Percentiles rank a stretch among this genome's conserved stretches.
These are phyloP conservation scores for Drosophila nigrodunni DNA, from an alignment of 1,140 invertebrate species.

Conservation along the genomic window DNA sequence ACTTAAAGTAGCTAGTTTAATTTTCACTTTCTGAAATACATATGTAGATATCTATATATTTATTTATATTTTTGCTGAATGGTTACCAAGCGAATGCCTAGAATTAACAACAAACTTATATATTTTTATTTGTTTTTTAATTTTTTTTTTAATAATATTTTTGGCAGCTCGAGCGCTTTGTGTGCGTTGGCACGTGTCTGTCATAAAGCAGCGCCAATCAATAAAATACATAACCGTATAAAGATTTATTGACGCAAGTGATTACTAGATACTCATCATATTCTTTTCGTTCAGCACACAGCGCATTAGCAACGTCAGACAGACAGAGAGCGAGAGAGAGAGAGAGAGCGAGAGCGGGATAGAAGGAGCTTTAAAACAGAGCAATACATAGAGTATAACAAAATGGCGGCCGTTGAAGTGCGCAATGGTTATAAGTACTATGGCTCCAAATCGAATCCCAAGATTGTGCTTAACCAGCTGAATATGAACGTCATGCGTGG, in stretches of 20 bases:
- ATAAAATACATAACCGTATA: constrained; percentile 77
- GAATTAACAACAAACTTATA: constrained; percentile 33
- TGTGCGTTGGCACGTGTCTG: constrained; percentile 65
- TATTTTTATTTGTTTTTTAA: not conserved
- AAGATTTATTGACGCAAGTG: constrained; percentile 74
- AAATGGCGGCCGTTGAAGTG: constrained; percentile 86
- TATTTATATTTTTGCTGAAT: not conserved
- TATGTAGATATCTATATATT: not conserved
- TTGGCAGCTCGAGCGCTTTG: constrained; percentile 51
- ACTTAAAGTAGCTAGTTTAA: constrained; percentile 29
- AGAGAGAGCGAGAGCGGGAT: constrained; percentile 9
- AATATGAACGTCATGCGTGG: constrained; percentile 87
- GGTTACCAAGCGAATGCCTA: constrained; percentile 43
- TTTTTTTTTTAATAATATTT: constrained; percentile 16
- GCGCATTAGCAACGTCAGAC: constrained; percentile 41
- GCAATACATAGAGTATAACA: constrained; percentile 18
- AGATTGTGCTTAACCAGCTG: constrained; percentile 86
- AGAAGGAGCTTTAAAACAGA: constrained; percentile 10
- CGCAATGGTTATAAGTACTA: constrained; percentile 86
- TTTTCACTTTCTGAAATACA: constrained; percentile 61
- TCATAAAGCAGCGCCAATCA: constrained; percentile 71
- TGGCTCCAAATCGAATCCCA: constrained; percentile 85
- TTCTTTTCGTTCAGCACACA: constrained; percentile 32
- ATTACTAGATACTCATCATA: constrained; percentile 44
- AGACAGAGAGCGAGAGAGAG: constrained; percentile 12